Evolutionary conservation across 2,888 invertebrate species (phyloP).

Genomic region (Cosmopolites sordidus): DNA sequence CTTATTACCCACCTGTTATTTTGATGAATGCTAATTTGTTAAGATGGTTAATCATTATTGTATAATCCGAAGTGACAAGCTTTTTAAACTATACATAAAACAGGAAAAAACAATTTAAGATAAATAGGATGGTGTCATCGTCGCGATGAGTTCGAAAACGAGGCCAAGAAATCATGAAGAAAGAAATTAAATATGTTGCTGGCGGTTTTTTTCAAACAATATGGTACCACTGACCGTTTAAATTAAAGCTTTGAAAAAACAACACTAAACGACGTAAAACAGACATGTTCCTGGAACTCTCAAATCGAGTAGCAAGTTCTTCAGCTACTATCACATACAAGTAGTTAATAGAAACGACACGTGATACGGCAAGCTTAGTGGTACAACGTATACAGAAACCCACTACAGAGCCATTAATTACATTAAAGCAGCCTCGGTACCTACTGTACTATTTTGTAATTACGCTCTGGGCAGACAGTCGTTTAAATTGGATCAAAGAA

Average conservation of each 20-base stretch:
- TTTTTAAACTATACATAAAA: no score
- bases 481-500: slow-evolving; percentile 22
- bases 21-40: no score
- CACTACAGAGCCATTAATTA: slow-evolving; percentile 22
- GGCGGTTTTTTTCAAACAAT: no score
- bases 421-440: slow-evolving; percentile 18
- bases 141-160: no score
- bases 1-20: no score
- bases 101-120: no score
- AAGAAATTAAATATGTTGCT: no score
- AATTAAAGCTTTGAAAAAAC: background rate
- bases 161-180: no score
- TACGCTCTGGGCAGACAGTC: slow-evolving; percentile 13
- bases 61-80: no score
- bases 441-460: slow-evolving; percentile 19
- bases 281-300: slow-evolving; percentile 5
- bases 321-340: slow-evolving; percentile 13
- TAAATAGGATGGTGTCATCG: no score
- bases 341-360: slow-evolving; percentile 24
- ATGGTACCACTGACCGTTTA: no score
- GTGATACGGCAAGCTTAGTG: slow-evolving; percentile 19
- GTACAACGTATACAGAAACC: slow-evolving; percentile 15
- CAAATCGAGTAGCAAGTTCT: slow-evolving; percentile 5
- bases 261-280: background rate
- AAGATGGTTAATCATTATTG: no score